Conservation (phyloP, 2,113 vertebrate genomes). For the Hoplias malabaricus region DNA sequence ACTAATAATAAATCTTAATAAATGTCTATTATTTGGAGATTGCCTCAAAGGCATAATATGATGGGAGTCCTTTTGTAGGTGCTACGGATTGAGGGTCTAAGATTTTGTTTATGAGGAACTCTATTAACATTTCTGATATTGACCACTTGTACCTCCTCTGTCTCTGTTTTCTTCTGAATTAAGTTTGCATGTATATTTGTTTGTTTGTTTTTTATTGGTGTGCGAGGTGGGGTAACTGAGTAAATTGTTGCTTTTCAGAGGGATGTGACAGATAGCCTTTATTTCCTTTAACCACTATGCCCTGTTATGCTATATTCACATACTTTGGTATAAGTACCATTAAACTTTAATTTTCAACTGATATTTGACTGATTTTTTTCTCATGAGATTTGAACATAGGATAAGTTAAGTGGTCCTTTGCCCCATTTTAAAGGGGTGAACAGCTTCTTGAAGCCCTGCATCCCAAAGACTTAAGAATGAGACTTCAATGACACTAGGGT, state of each 20-base stretch:
- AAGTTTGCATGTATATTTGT: neutral
- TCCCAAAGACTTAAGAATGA: no score
- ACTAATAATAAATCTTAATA: neutral
- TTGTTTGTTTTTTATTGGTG: neutral
- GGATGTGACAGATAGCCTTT: neutral
- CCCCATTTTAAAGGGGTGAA: no score
- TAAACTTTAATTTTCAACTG: slow-evolving; percentile 22
- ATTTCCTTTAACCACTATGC: slow-evolving; percentile 21
- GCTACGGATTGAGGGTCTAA: neutral
- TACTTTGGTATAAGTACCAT: neutral
- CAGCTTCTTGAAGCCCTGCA: no score
- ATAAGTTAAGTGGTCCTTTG: no score
- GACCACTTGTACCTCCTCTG: neutral
- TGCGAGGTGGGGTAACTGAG: neutral
- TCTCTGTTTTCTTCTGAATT: slow-evolving; percentile 1
- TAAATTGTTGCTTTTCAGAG: neutral
- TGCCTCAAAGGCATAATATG: neutral
- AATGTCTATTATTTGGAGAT: neutral
- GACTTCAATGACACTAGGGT: no score
- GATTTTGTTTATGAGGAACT: neutral
- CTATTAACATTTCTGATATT: neutral
- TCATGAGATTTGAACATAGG: no score
- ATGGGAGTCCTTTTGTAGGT: neutral
- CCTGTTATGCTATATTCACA: neutral
- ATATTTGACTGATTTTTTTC: no score